Conservation (phyloP, 2,797 vertebrate genomes). For the Morus bassanus region DNA sequence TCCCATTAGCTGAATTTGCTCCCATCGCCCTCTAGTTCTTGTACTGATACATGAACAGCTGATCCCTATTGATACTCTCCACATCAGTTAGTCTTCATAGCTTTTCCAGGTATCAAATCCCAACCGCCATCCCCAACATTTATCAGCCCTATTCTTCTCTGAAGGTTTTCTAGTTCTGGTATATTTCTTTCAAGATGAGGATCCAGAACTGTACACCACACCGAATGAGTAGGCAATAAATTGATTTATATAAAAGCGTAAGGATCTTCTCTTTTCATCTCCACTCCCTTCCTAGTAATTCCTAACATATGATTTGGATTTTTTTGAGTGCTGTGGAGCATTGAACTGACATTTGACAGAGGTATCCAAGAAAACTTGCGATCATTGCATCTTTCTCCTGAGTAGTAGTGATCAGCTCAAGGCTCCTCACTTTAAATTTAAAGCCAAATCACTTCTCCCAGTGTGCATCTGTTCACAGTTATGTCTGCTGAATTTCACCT, state of each 20-base stretch:
- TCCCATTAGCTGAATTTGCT: background rate
- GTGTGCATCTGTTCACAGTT: background rate
- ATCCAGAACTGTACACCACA: background rate
- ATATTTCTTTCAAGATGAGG: background rate
- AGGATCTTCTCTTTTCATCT: background rate
- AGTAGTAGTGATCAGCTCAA: background rate
- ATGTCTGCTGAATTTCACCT: slow-evolving; percentile 13
- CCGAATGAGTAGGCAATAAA: background rate
- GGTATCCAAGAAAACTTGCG: background rate
- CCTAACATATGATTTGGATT: accelerated
- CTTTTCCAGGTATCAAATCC: background rate
- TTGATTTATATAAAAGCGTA: background rate
- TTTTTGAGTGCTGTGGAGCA: background rate
- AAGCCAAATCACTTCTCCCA: background rate
- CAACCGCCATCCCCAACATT: background rate
- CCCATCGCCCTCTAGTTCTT: background rate
- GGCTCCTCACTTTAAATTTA: background rate
- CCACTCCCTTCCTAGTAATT: background rate
- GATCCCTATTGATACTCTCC: background rate
- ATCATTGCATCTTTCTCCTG: background rate
- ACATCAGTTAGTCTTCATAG: background rate
- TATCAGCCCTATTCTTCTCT: background rate
- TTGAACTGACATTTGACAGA: background rate
- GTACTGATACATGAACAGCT: background rate
- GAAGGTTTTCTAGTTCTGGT: background rate